These are phyloP conservation scores for Cyprinella venusta DNA, from an alignment of 2,797 vertebrate genomes.

Conservation along the genomic window DNA sequence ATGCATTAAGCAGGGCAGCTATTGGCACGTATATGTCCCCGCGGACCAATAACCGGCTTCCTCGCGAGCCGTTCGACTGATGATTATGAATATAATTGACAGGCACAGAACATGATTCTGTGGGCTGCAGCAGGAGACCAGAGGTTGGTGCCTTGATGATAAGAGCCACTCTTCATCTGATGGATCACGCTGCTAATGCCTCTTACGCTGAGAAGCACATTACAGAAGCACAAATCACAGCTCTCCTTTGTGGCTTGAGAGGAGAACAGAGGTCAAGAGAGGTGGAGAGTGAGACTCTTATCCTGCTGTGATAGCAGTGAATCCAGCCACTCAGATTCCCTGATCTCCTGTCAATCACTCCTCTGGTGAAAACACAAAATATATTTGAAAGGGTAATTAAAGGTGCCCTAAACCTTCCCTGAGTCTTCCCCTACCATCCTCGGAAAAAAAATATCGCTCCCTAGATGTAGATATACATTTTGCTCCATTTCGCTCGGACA, in stretches of 20 bases:
- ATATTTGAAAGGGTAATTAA: neutral
- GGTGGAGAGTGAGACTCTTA: conserved; percentile 20
- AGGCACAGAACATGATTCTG: conserved; percentile 20
- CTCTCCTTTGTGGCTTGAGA: conserved; percentile 16
- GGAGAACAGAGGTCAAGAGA: conserved; percentile 17
- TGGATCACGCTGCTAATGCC: conserved; percentile 48
- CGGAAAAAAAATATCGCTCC: no score
- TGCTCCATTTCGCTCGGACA: no score
- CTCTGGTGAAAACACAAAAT: neutral
- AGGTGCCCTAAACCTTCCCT: no score
- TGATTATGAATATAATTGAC: conserved; percentile 50
- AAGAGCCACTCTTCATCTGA: conserved; percentile 52
- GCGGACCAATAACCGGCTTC: conserved; percentile 13
- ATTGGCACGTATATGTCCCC: neutral
- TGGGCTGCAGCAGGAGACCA: conserved; percentile 37
- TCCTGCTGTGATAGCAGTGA: conserved; percentile 2
- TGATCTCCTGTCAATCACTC: conserved; percentile 26
- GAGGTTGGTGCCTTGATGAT: conserved; percentile 42
- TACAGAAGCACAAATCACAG: conserved; percentile 41
- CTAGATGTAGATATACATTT: no score
- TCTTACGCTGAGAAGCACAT: conserved; percentile 46
- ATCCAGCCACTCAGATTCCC: neutral
- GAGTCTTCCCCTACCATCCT: no score
- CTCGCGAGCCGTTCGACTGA: conserved; percentile 11
- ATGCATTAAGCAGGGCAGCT: conserved; percentile 2